These are phyloP conservation scores for Bathynomus jamesi DNA, from an alignment of 1,140 invertebrate species.

Conservation along the genomic window DNA sequence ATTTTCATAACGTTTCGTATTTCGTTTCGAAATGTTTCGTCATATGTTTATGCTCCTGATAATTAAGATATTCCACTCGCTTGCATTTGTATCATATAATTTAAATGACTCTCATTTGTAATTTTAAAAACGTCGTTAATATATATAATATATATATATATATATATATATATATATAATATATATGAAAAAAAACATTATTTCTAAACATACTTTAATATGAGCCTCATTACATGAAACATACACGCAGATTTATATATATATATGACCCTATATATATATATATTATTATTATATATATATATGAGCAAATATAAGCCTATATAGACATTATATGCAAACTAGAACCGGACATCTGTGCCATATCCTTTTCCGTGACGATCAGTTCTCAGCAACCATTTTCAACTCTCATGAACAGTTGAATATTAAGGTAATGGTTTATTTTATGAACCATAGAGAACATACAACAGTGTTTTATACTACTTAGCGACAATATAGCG, in stretches of 20 bases:
- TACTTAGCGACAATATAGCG: too few species aligned
- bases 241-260: conserved; percentile 8
- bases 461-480: too few species aligned
- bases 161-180: conserved; percentile 12
- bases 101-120: neutral
- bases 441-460: too few species aligned
- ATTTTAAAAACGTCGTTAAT: neutral
- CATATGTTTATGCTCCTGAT: neutral
- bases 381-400: too few species aligned
- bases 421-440: too few species aligned
- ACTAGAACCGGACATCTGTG: too few species aligned
- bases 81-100: neutral
- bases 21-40: too few species aligned
- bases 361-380: too few species aligned
- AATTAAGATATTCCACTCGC: neutral
- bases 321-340: conserved; percentile 10
- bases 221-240: too few species aligned
- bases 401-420: too few species aligned
- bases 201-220: too few species aligned
- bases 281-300: conserved; percentile 9
- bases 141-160: conserved; percentile 8
- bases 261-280: conserved; percentile 8
- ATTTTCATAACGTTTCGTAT: neutral
- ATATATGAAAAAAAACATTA: too few species aligned
- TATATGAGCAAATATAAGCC: conserved; percentile 3